phyloP scores from a whole-genome alignment of 2,888 invertebrate genomes.

The Ceriagrion tenellum region DNA sequence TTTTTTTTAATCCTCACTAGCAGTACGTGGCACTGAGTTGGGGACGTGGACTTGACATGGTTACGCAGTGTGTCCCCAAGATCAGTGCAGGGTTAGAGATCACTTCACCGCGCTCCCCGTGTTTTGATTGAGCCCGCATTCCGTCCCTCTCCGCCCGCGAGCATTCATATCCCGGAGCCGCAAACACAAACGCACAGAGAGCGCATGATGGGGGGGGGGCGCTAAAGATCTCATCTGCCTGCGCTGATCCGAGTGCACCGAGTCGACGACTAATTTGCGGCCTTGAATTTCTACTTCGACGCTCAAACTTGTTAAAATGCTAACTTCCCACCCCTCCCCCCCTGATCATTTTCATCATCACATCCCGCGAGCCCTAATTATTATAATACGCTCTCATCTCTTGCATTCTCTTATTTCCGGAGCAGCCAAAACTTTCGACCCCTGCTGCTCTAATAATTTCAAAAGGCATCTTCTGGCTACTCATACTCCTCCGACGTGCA shows the following conservation, averaged over 20 bases:
- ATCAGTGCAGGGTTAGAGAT: background rate
- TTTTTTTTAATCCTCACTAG: too few relatives aligned
- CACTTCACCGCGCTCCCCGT: background rate
- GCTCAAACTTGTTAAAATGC: constrained; percentile 27
- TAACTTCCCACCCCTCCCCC: background rate
- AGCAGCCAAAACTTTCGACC: background rate
- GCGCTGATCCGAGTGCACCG: background rate
- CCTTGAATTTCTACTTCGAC: background rate
- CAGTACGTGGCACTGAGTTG: background rate
- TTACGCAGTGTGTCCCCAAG: background rate
- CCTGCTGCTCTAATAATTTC: background rate
- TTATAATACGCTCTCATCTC: background rate
- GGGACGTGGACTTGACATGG: background rate
- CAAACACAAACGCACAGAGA: background rate
- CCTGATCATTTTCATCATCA: too few relatives aligned
- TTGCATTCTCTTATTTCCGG: background rate
- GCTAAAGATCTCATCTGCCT: constrained; percentile 7
- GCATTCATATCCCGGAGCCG: background rate
- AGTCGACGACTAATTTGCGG: background rate
- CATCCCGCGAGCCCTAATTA: background rate
- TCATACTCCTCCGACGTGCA: background rate
- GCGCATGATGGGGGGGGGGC: background rate
- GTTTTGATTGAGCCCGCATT: background rate
- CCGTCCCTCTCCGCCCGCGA: too few relatives aligned
- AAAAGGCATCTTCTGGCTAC: background rate